A percentile compares a stretch with the other conserved stretches of the same genome.
Evolutionary conservation across 2,113 vertebrate species (phyloP).

Genomic region (Malurus alboscapulatus): DNA sequence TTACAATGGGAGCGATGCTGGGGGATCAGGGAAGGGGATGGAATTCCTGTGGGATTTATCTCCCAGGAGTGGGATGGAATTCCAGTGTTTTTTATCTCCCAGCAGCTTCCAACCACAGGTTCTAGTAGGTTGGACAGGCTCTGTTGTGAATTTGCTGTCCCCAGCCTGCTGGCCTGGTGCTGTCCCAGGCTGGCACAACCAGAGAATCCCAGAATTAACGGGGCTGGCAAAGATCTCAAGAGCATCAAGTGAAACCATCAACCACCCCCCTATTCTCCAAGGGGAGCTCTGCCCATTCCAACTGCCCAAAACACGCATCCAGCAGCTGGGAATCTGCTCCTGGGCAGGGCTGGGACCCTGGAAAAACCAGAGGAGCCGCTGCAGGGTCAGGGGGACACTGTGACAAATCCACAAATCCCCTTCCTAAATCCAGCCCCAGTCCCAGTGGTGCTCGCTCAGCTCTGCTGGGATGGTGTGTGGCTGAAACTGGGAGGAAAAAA

Average conservation of each 20-base stretch:
- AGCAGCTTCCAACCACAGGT: background rate
- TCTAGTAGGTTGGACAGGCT: background rate
- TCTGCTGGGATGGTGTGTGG: background rate
- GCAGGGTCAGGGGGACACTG: background rate
- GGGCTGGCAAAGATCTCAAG: background rate
- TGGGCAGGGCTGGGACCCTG: background rate
- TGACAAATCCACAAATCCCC: background rate
- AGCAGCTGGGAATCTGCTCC: background rate
- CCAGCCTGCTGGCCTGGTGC: background rate
- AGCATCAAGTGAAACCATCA: background rate
- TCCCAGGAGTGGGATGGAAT: background rate
- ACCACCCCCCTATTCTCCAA: fast-evolving
- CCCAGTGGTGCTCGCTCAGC: background rate
- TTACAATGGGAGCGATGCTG: background rate
- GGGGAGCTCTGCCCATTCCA: background rate
- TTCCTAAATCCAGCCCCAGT: background rate
- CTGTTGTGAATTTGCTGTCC: background rate
- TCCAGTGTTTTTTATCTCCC: background rate
- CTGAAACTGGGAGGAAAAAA: background rate
- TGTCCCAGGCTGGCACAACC: background rate
- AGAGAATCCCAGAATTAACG: background rate
- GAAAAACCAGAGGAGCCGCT: background rate
- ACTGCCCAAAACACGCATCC: background rate
- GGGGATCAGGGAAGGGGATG: background rate
- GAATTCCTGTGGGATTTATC: background rate